phyloP scores from a whole-genome alignment of 2,113 vertebrate species.

The Archilochus colubris region DNA sequence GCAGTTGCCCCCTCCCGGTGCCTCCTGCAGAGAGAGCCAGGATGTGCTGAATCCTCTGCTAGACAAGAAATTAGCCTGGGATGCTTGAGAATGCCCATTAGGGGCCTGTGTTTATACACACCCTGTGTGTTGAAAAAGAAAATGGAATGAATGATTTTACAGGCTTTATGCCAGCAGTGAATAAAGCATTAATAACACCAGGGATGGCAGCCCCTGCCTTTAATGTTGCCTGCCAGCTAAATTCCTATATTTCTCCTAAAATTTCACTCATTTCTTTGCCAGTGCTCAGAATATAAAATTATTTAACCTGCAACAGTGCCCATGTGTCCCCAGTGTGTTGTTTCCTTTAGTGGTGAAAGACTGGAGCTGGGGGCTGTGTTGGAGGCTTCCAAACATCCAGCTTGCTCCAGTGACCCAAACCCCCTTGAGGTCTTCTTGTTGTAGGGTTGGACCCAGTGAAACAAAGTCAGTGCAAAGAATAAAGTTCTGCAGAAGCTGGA shows the following conservation, averaged over 20 bases:
- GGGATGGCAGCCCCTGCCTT: not conserved
- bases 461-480: constrained; percentile 61
- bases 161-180: not conserved
- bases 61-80: not conserved
- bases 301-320: not conserved
- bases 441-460: constrained; percentile 70
- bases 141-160: not conserved
- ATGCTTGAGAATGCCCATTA: not conserved
- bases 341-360: not conserved
- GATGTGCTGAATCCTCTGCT: rapidly evolving
- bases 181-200: not conserved
- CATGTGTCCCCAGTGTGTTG: rapidly evolving
- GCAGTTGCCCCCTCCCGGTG: not conserved
- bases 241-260: not conserved
- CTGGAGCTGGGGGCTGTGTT: rapidly evolving
- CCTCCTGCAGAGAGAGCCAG: not conserved
- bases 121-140: not conserved
- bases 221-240: not conserved
- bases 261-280: not conserved
- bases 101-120: not conserved
- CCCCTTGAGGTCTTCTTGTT: not conserved
- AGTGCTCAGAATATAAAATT: not conserved
- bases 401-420: not conserved
- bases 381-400: not conserved
- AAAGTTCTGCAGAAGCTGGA: constrained; percentile 76